phyloP scores from a whole-genome alignment of 2,888 invertebrate species.

The Ochropleura leucogaster region DNA sequence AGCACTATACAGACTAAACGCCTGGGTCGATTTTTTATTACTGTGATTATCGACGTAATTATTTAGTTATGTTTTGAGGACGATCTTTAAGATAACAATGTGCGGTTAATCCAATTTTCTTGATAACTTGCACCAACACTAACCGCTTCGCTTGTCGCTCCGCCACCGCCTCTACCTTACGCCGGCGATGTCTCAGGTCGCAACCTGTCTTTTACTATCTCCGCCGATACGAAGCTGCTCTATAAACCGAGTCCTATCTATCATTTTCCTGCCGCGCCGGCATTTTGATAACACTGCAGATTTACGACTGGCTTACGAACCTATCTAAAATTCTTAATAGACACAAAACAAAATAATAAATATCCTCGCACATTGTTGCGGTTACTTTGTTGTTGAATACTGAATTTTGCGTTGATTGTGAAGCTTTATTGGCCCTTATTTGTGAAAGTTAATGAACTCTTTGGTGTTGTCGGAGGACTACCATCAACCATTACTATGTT shows the following conservation, averaged over 20 bases:
- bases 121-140: background rate
- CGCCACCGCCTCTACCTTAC: background rate
- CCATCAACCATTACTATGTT: background rate
- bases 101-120: background rate
- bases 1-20: too few relatives aligned
- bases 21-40: too few relatives aligned
- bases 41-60: background rate
- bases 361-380: conserved; percentile 46
- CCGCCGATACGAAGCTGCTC: conserved; percentile 46
- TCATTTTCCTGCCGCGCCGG: conserved; percentile 64
- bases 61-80: background rate
- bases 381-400: conserved; percentile 41
- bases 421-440: conserved; percentile 39
- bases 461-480: conserved; percentile 11
- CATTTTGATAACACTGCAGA: conserved; percentile 72
- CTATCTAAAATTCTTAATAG: conserved; percentile 61
- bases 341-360: conserved; percentile 55
- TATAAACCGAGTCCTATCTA: conserved; percentile 66
- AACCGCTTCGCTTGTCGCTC: background rate
- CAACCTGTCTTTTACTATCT: conserved; percentile 51
- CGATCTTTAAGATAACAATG: background rate
- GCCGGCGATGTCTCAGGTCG: conserved; percentile 24
- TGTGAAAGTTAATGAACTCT: conserved; percentile 15
- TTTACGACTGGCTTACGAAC: conserved; percentile 70
- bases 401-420: conserved; percentile 15